Conservation (phyloP, 1,140 invertebrate species). For the Lepidurus apus region DNA sequence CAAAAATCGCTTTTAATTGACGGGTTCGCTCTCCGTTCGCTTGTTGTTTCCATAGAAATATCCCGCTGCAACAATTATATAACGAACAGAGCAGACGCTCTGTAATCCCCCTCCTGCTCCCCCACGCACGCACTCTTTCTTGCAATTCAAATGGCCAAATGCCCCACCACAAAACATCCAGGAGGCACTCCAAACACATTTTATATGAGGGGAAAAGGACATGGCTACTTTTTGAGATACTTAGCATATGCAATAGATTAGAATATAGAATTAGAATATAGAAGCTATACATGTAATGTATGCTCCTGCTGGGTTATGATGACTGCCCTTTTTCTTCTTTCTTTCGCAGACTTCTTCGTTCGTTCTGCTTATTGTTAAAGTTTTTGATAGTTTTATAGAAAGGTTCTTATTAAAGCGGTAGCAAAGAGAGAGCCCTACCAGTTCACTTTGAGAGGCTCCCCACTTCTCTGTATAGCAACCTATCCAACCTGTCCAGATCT, state of each 20-base stretch:
- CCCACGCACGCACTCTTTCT: background rate
- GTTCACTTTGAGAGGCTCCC: background rate
- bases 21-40: conserved; percentile 1
- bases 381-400: conserved; percentile 5
- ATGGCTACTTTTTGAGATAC: background rate
- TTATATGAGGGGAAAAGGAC: background rate
- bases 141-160: conserved; percentile 7
- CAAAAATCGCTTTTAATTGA: conserved; percentile 19
- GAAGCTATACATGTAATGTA: conserved; percentile 15
- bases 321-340: conserved; percentile 7
- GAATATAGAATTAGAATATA: conserved; percentile 20
- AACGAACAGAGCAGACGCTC: background rate
- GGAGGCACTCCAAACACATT: conserved; percentile 8
- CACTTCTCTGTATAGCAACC: conserved; percentile 15
- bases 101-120: background rate
- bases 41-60: background rate
- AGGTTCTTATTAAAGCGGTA: conserved; percentile 28
- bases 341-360: background rate
- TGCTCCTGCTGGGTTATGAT: conserved; percentile 17
- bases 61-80: background rate
- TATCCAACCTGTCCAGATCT: conserved; percentile 20
- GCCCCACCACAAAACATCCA: conserved; percentile 5
- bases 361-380: background rate
- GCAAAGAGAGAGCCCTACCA: background rate
- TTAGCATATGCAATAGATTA: conserved; percentile 18